Evolutionary conservation across 2,888 invertebrate species (phyloP), one percentile per base, ranked within the genome.

Genomic region (Apotomis betuletana): DNA sequence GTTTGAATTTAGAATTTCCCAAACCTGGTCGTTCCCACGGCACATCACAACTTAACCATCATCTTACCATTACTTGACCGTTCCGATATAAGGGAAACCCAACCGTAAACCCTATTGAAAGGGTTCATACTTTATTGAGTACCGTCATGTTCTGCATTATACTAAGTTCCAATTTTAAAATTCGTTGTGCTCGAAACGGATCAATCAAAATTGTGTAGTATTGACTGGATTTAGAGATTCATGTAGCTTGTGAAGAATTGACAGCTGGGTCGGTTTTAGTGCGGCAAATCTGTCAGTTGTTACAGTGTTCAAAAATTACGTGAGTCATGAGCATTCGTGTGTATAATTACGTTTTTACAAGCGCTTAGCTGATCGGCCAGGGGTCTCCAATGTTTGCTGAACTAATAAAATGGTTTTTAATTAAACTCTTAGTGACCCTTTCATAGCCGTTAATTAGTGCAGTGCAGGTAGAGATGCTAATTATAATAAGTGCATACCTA

Each of bases 11-110:
- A 83, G 77, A 77, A 76, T 85, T 89, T 87, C 87, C 85, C 80
- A 84, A 88, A 87, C 87, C 81, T 82, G 83, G 86, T 83, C 82
- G 88, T 91, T 92, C 91, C 91, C 91, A 92, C 91, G 91, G 83
- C 82, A 86, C 88, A 88, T 90, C 90, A 88, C 85, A 80, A 83
- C 81, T 82, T 78, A 78, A 76, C 81, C 79, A 79, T 83, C 80
- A 76, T 86, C 85, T 82, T 78, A 74, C 67, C 68, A 69, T 69
- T 69, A 68, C 81, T 77, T 74, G 79, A 82, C 73, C 72, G 77
- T 70, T 64, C 44, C 70, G 69, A 68, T 3, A 36, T 76, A 78
- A 70, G 38, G 67, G 55, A 81, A 83, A 81, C 78, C 58, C 69
- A 78, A 81, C 81, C 78, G 77, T 83, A 82, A 59, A 3, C 0